These are phyloP conservation scores for Drosophila kurseongensis DNA, from an alignment of 1,140 invertebrate genomes.

Conservation along the genomic window DNA sequence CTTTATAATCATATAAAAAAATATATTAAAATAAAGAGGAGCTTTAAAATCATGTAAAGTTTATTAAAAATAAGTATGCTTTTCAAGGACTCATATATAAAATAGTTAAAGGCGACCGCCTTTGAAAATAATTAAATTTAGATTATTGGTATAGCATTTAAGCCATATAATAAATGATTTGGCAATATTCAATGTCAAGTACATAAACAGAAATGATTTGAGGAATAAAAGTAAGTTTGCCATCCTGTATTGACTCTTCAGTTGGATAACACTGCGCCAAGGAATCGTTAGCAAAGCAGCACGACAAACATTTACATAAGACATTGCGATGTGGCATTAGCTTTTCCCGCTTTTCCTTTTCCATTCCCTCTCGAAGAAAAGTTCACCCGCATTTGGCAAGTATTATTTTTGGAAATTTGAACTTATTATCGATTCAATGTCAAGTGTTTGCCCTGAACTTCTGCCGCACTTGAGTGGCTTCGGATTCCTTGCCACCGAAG, in stretches of 20 bases:
- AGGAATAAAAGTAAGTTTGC: constrained; percentile 15
- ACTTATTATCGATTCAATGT: constrained; percentile 79
- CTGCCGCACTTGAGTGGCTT: constrained; percentile 27
- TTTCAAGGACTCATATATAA: no score
- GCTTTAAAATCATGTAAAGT: background rate
- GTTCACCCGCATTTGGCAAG: constrained; percentile 33
- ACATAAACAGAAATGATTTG: background rate
- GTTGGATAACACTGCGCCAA: constrained; percentile 12
- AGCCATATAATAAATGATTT: no score
- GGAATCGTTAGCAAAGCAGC: constrained; percentile 11
- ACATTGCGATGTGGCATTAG: constrained; percentile 29
- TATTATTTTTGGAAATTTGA: constrained; percentile 61
- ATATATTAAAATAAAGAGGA: no score
- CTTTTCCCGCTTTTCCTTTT: constrained; percentile 1
- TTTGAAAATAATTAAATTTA: no score
- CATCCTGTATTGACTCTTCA: constrained; percentile 10
- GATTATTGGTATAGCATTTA: no score
- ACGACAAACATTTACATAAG: constrained; percentile 56
- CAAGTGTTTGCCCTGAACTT: constrained; percentile 71
- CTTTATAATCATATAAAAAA: no score
- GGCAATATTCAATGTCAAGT: background rate
- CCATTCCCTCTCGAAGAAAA: background rate
- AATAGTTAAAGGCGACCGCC: no score
- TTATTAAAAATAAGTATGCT: no score
- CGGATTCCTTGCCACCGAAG: constrained; percentile 32